Base-by-base conservation (phyloP, 2,888 invertebrate species). In the Apeira syringaria region DNA sequence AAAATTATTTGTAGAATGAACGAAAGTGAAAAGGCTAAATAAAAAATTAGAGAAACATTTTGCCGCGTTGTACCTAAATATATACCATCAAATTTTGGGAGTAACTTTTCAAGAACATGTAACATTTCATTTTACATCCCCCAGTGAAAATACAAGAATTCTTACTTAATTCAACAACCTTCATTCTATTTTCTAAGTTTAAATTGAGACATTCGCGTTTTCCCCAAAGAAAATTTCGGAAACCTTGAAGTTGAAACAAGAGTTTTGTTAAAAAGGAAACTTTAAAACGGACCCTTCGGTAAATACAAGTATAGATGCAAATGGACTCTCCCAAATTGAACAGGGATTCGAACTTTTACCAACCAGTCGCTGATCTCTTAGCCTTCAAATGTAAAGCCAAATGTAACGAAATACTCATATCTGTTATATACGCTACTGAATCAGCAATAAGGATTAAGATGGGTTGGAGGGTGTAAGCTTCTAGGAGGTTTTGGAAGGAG, bases 301-400 rank as follows among this genome's bases (percentile, higher is more conserved):
- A 43, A 43, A 35, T 46, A 45, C 45, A 46, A 46, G 45, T 67
- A 75, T 73, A 76, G 68, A 81, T 84, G 80, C 78, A 85, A 84
- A 84, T 84, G 70, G 67, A 67, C 68, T 61, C 64, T 71, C 66
- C 63, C 67, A 55, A 83, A 81, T 80, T 83, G 76, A 67, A 77
- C 72, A 63, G 67, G 72, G 73, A 71, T 76, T 73, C 67, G 71
- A 81, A 80, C 69, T 80, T 69, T 80, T 74, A 77, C 74, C 64
- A 71, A 74, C 70, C 59, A 73, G 70, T 71, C 69, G 60, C 59
- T 61, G 69, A 70, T 74, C 29, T 42, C 53, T 35, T 26, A 12
- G 20, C 18, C 26, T 34, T 35, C 50, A 31, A 35, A 57, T 44
- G 33, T 39, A 53, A 56, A 20, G 55, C 17, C 15, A n/a, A 8